These are phyloP conservation scores for Ceuthmochares aereus DNA, from an alignment of 2,113 vertebrate species.

Conservation along the genomic window DNA sequence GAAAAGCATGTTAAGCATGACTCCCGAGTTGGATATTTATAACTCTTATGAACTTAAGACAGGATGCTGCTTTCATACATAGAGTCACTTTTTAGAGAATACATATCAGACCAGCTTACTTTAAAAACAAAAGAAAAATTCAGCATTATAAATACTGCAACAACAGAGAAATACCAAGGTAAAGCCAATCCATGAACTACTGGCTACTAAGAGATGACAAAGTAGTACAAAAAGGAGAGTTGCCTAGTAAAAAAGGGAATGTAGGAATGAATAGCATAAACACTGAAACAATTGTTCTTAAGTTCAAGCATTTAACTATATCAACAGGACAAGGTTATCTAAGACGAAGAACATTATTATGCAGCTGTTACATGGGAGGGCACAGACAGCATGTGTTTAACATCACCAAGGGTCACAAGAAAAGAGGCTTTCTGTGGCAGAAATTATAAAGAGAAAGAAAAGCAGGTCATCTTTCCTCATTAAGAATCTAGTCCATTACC, in stretches of 20 bases:
- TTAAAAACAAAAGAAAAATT: background rate
- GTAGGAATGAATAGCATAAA: background rate
- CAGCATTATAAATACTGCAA: background rate
- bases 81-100: background rate
- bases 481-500: background rate
- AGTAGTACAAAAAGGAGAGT: background rate
- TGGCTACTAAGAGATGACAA: background rate
- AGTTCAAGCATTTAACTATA: background rate
- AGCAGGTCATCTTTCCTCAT: background rate
- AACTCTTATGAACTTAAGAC: background rate
- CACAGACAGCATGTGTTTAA: background rate
- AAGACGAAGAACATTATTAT: background rate
- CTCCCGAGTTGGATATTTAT: background rate
- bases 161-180: background rate
- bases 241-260: background rate
- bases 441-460: background rate
- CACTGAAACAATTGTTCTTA: background rate
- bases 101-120: background rate
- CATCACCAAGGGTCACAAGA: background rate
- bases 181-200: background rate
- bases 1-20: background rate
- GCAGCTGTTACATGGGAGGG: background rate
- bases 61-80: accelerated
- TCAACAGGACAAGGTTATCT: background rate
- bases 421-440: background rate